phyloP scores from a whole-genome alignment of 2,797 vertebrate genomes.

The Amblyopsis hoosieri region DNA sequence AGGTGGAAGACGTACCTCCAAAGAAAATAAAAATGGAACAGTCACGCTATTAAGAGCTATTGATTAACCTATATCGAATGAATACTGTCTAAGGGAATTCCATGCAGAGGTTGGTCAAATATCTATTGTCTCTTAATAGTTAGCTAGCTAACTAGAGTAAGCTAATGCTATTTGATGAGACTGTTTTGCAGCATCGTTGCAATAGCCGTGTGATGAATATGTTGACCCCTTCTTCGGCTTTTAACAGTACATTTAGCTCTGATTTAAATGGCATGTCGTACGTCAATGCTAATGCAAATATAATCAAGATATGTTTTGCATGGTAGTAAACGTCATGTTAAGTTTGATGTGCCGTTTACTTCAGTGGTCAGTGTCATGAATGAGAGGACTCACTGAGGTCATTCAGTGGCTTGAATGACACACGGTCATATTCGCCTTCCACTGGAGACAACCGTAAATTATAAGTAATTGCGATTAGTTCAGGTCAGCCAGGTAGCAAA shows the following conservation, averaged over 20 bases:
- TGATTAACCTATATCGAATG: conserved; percentile 42
- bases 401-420: conserved; percentile 26
- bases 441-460: accelerated
- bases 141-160: conserved; percentile 52
- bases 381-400: conserved; percentile 6
- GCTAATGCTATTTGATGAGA: conserved; percentile 5
- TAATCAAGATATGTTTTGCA: background rate
- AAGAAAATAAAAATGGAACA: conserved; percentile 10
- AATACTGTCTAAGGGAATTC: conserved; percentile 50
- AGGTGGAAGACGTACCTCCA: background rate
- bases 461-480: background rate
- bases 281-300: conserved; percentile 2
- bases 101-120: conserved; percentile 68
- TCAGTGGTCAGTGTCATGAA: conserved; percentile 26
- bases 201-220: background rate
- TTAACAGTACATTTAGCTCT: background rate
- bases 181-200: background rate
- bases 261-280: background rate
- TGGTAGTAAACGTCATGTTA: conserved; percentile 27
- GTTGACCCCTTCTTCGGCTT: background rate
- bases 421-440: background rate
- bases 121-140: conserved; percentile 63
- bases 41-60: conserved; percentile 18
- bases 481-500: conserved; percentile 25
- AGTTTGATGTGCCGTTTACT: conserved; percentile 40